These are phyloP conservation scores for Ctenicera cuprea DNA, from an alignment of 2,888 invertebrate species.

Conservation along the genomic window DNA sequence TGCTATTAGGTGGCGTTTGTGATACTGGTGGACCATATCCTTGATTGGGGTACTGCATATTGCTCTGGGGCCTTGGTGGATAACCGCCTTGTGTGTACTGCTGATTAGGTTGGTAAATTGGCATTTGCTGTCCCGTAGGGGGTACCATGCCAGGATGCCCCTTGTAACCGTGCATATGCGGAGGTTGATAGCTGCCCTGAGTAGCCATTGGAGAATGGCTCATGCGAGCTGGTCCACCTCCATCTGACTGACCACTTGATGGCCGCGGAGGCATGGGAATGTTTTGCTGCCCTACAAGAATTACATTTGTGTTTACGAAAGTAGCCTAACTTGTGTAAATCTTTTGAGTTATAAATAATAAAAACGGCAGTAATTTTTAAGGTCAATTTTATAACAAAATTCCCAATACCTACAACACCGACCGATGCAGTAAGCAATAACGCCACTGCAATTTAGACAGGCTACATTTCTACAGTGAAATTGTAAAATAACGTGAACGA, in stretches of 20 bases:
- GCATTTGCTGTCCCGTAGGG: slow-evolving; percentile 73
- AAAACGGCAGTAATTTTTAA: too few species aligned
- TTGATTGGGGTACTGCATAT: slow-evolving; percentile 74
- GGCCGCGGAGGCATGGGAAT: slow-evolving; percentile 97
- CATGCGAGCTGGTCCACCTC: slow-evolving; percentile 79
- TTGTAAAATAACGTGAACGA: not conserved
- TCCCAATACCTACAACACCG: not conserved
- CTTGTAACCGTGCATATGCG: slow-evolving; percentile 79
- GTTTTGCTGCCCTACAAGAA: slow-evolving; percentile 86
- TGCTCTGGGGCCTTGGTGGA: slow-evolving; percentile 70
- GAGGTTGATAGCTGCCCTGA: slow-evolving; percentile 77
- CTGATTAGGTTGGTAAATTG: slow-evolving; percentile 76
- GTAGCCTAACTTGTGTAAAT: not conserved
- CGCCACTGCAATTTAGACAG: too few species aligned
- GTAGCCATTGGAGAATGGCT: slow-evolving; percentile 83
- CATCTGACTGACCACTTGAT: slow-evolving; percentile 84
- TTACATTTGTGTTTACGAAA: slow-evolving; percentile 5
- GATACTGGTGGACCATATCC: slow-evolving; percentile 76
- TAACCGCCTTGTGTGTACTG: slow-evolving; percentile 76
- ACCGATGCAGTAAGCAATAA: too few species aligned
- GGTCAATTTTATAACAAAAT: not conserved
- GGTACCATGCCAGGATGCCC: slow-evolving; percentile 75
- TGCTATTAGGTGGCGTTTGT: slow-evolving; percentile 67
- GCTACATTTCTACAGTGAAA: not conserved
- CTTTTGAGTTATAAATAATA: too few species aligned